phyloP scores from a whole-genome alignment of 2,113 vertebrate genomes.

The Microtus richardsoni region DNA sequence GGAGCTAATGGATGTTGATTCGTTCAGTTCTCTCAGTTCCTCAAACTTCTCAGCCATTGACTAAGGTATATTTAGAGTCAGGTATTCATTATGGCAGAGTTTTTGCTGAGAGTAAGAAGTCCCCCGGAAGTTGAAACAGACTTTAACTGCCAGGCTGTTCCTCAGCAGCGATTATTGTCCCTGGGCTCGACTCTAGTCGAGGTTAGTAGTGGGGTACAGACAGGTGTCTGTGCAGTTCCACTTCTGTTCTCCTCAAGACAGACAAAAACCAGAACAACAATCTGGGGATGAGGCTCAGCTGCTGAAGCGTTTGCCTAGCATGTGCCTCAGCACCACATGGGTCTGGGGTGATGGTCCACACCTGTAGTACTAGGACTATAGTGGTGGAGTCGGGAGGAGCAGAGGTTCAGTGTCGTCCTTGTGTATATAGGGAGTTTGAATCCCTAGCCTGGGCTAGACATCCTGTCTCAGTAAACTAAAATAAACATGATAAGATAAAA shows the following conservation, averaged over 20 bases:
- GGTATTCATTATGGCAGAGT: not conserved
- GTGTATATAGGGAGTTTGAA: not conserved
- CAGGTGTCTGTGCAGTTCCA: not conserved
- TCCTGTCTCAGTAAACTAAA: not conserved
- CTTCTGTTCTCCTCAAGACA: slow-evolving; percentile 5
- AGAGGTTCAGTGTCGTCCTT: not conserved
- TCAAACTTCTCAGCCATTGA: not conserved
- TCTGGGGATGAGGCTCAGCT: not conserved
- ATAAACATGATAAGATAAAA: not conserved
- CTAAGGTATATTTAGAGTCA: not conserved
- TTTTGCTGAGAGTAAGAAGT: not conserved
- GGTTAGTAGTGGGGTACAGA: not conserved
- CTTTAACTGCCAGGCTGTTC: slow-evolving; percentile 13
- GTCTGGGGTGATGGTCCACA: not conserved
- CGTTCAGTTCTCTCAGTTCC: slow-evolving; percentile 29
- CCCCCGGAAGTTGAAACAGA: slow-evolving; percentile 12
- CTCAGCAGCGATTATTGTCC: slow-evolving; percentile 10
- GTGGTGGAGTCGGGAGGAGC: not conserved
- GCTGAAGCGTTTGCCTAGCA: not conserved
- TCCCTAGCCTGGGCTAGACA: not conserved
- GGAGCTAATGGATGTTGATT: slow-evolving; percentile 47
- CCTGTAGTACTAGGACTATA: not conserved
- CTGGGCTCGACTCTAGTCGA: not conserved
- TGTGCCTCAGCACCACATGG: not conserved
- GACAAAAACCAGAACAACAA: not conserved